Conservation (phyloP, 2,113 vertebrate genomes). For the Caloenas nicobarica region DNA sequence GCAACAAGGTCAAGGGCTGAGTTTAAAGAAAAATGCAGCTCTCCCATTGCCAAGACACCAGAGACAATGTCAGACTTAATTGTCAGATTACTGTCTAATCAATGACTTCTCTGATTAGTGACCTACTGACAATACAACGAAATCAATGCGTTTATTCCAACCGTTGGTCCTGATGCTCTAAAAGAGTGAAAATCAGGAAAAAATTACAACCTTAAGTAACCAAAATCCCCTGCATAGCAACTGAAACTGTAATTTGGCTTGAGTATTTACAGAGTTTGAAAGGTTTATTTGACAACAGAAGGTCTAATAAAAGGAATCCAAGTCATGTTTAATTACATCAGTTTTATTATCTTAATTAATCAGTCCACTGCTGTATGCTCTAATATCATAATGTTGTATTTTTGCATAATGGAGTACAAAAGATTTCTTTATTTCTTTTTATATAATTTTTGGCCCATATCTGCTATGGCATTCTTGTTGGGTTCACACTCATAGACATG, state of each 20-base stretch:
- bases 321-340: conserved; percentile 50
- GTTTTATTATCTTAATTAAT: conserved; percentile 63
- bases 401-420: background rate
- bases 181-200: conserved; percentile 30
- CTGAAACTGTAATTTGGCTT: background rate
- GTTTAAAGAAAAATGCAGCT: conserved; percentile 1
- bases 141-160: conserved; percentile 59
- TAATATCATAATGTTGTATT: background rate
- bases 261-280: conserved; percentile 52
- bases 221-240: background rate
- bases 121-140: conserved; percentile 23
- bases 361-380: background rate
- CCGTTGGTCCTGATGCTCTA: background rate
- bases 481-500: background rate
- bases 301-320: conserved; percentile 31
- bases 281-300: conserved; percentile 43
- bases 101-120: conserved; percentile 59
- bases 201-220: background rate
- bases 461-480: background rate
- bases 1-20: conserved; percentile 7
- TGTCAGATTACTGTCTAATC: conserved; percentile 60
- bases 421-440: background rate
- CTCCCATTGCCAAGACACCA: background rate
- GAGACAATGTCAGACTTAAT: conserved; percentile 47
- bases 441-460: background rate